Percentiles rank a stretch among this genome's conserved stretches.
Evolutionary conservation across 2,888 invertebrate species (phyloP).

Genomic region (Pristionchus arcanus): DNA sequence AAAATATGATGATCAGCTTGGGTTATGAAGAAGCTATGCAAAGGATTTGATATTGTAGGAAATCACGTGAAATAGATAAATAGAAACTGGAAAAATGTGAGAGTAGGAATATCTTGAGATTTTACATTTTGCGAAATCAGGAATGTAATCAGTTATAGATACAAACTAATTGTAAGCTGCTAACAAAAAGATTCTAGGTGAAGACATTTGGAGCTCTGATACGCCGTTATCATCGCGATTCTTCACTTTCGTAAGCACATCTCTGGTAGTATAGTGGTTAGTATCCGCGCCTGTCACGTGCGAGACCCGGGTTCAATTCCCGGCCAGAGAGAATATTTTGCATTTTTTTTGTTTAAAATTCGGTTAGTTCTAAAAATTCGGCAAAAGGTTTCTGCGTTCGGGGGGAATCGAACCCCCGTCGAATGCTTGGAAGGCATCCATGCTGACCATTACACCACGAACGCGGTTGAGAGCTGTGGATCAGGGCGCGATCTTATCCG

Average conservation of each 20-base stretch:
- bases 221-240: background rate
- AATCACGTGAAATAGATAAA: background rate
- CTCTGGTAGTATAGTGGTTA: constrained; percentile 70
- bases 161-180: no score
- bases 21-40: background rate
- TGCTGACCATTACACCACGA: constrained; percentile 66
- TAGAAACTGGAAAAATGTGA: no score
- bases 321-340: constrained; percentile 66
- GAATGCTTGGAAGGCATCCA: constrained; percentile 67
- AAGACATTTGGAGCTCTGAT: background rate
- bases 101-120: no score
- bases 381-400: constrained; percentile 59
- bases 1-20: background rate
- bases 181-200: background rate
- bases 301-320: constrained; percentile 73
- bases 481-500: background rate
- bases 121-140: no score
- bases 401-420: constrained; percentile 66
- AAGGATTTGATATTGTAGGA: background rate
- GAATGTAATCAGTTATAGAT: background rate
- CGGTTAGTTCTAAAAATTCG: background rate
- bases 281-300: constrained; percentile 73
- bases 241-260: background rate
- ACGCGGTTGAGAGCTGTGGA: constrained; percentile 36
- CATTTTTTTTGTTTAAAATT: background rate